These are phyloP conservation scores for Andrena marginata DNA, from an alignment of 2,888 invertebrate species.

Conservation along the genomic window DNA sequence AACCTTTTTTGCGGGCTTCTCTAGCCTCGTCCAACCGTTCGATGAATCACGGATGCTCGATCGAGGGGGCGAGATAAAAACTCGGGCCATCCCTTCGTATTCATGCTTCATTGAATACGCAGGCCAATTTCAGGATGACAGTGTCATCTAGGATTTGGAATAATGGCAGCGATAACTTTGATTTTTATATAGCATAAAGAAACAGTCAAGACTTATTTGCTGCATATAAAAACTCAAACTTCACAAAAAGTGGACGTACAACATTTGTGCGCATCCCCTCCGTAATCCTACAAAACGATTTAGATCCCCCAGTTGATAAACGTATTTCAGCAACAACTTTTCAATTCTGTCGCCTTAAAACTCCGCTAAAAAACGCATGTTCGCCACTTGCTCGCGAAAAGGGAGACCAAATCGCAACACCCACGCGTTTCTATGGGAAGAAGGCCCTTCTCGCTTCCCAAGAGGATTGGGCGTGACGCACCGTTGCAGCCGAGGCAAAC, in stretches of 20 bases:
- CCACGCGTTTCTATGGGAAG: conserved; percentile 55
- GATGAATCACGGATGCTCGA: conserved; percentile 44
- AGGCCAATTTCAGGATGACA: too few relatives aligned
- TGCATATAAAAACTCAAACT: too few relatives aligned
- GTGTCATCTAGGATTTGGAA: too few relatives aligned
- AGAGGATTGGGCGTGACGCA: conserved; percentile 74
- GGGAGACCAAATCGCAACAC: conserved; percentile 21
- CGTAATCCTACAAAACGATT: too few relatives aligned
- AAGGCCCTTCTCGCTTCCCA: conserved; percentile 45
- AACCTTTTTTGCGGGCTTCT: conserved; percentile 49
- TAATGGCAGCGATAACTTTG: too few relatives aligned
- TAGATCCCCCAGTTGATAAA: too few relatives aligned
- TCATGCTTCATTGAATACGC: not conserved
- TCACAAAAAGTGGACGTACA: too few relatives aligned
- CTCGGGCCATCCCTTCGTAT: not conserved
- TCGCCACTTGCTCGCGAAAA: not conserved
- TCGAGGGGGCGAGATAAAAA: conserved; percentile 35
- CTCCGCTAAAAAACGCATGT: not conserved
- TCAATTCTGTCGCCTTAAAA: not conserved
- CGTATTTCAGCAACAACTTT: too few relatives aligned
- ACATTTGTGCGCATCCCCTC: too few relatives aligned
- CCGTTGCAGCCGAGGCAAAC: conserved; percentile 68
- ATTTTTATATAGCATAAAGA: too few relatives aligned
- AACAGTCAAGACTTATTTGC: too few relatives aligned
- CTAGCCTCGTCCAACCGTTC: conserved; percentile 33